Percentiles rank a stretch among this genome's conserved stretches.
Conservation (phyloP, 1,140 invertebrate species). For the Zaprionus tsacasi region DNA sequence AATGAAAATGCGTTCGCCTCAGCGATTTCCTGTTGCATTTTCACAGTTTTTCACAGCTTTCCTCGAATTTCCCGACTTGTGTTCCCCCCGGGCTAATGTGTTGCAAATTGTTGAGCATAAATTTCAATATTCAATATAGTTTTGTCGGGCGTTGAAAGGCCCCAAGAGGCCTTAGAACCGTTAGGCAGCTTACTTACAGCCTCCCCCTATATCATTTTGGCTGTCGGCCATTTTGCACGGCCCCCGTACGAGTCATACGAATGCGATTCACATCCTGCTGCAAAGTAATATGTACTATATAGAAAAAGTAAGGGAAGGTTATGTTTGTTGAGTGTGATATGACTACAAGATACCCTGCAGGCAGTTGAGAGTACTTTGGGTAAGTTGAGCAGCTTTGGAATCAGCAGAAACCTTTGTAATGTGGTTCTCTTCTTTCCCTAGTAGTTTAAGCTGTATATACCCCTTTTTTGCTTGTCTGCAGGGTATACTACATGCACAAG, state of each 20-base stretch:
- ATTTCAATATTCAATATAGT: conserved; percentile 55
- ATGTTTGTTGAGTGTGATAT: too few relatives aligned
- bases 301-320: background rate
- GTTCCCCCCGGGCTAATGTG: background rate
- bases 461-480: background rate
- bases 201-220: conserved; percentile 10
- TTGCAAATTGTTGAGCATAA: conserved; percentile 65
- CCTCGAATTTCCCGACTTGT: background rate
- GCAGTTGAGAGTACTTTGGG: background rate
- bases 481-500: conserved; percentile 16
- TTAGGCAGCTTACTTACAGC: background rate
- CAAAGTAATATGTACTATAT: conserved; percentile 29
- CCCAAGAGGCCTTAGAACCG: background rate
- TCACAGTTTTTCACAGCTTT: conserved; percentile 29
- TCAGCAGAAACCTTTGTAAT: too few relatives aligned
- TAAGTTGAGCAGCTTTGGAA: too few relatives aligned
- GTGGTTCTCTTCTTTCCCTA: background rate
- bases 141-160: conserved; percentile 49
- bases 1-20: conserved; percentile 80
- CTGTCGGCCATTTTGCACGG: conserved; percentile 12
- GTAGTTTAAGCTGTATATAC: background rate
- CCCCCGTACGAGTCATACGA: background rate
- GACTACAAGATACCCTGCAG: background rate
- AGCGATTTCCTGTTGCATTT: conserved; percentile 72
- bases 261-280: conserved; percentile 7